These are phyloP conservation scores for Montipora capitata DNA, from an alignment of 92 coral and sea anemone genomes.

Conservation along the genomic window DNA sequence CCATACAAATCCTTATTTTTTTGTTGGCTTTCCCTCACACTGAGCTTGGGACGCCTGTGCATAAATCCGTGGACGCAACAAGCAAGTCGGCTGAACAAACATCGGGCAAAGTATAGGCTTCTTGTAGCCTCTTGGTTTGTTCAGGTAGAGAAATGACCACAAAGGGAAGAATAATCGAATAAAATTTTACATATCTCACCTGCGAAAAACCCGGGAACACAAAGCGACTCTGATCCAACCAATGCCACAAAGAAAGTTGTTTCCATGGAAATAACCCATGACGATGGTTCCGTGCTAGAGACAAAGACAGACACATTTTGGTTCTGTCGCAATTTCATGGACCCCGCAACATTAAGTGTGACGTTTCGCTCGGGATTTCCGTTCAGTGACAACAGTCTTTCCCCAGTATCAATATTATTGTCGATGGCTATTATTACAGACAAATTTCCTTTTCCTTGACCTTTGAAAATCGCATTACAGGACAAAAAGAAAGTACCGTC, in stretches of 20 bases:
- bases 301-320: constrained; percentile 67
- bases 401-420: constrained; percentile 37
- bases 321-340: constrained; percentile 40
- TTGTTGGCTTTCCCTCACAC: too few species aligned
- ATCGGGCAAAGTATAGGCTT: too few species aligned
- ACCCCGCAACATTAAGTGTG: constrained; percentile 57
- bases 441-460: constrained; percentile 45
- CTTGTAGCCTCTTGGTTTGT: too few species aligned
- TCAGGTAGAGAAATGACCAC: background rate
- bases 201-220: constrained; percentile 58
- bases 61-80: too few species aligned
- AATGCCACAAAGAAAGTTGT: constrained; percentile 66
- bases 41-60: too few species aligned
- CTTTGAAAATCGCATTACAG: constrained; percentile 53
- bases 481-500: constrained; percentile 71
- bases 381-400: constrained; percentile 50
- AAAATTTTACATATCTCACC: constrained; percentile 17
- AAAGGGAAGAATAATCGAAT: background rate
- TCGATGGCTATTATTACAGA: constrained; percentile 66
- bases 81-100: too few species aligned
- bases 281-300: constrained; percentile 4
- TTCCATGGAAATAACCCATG: constrained; percentile 37
- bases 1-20: too few species aligned
- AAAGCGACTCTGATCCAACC: constrained; percentile 57
- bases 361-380: constrained; percentile 24